phyloP scores from a whole-genome alignment of 2,888 invertebrate species.

The Heliconius hortense region DNA sequence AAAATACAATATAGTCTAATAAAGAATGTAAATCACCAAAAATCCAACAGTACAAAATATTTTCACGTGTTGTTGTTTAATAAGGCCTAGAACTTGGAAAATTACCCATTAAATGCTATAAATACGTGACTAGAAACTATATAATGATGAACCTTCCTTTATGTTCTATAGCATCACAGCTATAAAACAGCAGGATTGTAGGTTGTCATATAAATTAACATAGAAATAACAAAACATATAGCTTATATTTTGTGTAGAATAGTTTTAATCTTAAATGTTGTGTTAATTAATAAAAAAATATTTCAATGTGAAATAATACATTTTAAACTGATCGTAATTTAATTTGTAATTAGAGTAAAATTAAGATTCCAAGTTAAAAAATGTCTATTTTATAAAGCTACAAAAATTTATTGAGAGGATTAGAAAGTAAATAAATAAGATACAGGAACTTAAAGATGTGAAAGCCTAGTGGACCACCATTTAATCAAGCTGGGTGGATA shows the following conservation, averaged over 20 bases:
- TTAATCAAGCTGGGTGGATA: too few species aligned
- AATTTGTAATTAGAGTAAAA: too few species aligned
- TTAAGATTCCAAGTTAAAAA: too few species aligned
- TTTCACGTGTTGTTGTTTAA: conserved; percentile 25
- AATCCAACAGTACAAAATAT: conserved; percentile 11
- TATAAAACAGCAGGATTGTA: not conserved
- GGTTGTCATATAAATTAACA: not conserved
- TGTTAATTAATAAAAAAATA: not conserved
- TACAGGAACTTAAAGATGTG: too few species aligned
- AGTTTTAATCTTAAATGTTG: not conserved
- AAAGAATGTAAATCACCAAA: not conserved
- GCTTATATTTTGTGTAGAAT: too few species aligned
- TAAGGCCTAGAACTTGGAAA: conserved; percentile 17
- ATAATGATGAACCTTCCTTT: conserved; percentile 1
- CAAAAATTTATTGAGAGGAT: too few species aligned
- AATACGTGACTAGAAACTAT: conserved; percentile 23
- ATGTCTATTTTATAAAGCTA: too few species aligned
- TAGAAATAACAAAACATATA: not conserved
- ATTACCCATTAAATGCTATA: conserved; percentile 15
- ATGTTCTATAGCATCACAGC: not conserved
- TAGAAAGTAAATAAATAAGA: too few species aligned
- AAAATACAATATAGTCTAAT: not conserved
- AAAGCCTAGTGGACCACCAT: too few species aligned
- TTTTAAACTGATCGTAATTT: too few species aligned
- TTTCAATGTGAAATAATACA: too few species aligned